Conservation (phyloP, 2,797 vertebrate genomes). For the Furcifer pardalis region DNA sequence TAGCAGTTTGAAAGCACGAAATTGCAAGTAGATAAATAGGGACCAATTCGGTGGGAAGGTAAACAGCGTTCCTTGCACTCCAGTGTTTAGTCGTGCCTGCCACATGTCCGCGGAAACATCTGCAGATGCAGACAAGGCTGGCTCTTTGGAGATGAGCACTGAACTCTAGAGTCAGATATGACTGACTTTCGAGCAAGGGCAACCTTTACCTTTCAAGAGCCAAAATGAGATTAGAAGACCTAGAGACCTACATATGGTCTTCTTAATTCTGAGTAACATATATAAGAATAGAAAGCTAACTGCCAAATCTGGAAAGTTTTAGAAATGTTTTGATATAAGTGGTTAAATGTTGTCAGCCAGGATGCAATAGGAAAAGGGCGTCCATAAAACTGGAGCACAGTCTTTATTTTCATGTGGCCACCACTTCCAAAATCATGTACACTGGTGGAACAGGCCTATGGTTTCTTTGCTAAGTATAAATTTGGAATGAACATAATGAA, state of each 20-base stretch:
- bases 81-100: too few relatives aligned
- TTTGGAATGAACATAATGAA: slow-evolving; percentile 8
- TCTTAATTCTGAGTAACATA: background rate
- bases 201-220: background rate
- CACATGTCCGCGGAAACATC: too few relatives aligned
- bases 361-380: slow-evolving; percentile 58
- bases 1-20: too few relatives aligned
- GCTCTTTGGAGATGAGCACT: too few relatives aligned
- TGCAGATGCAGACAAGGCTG: too few relatives aligned
- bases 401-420: slow-evolving; percentile 70
- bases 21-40: too few relatives aligned
- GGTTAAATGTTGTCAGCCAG: slow-evolving; percentile 61
- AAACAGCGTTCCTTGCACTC: too few relatives aligned
- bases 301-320: slow-evolving; percentile 61
- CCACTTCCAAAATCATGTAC: slow-evolving; percentile 65
- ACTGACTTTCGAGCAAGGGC: too few relatives aligned
- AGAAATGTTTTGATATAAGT: slow-evolving; percentile 63
- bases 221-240: slow-evolving; percentile 8
- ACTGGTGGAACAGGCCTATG: slow-evolving; percentile 51
- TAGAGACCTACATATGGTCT: background rate
- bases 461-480: slow-evolving; percentile 51
- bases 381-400: slow-evolving; percentile 57
- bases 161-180: too few relatives aligned
- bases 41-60: too few relatives aligned
- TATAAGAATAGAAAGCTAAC: background rate